phyloP scores from a whole-genome alignment of 2,113 vertebrate genomes.

The Dissostichus mawsoni region DNA sequence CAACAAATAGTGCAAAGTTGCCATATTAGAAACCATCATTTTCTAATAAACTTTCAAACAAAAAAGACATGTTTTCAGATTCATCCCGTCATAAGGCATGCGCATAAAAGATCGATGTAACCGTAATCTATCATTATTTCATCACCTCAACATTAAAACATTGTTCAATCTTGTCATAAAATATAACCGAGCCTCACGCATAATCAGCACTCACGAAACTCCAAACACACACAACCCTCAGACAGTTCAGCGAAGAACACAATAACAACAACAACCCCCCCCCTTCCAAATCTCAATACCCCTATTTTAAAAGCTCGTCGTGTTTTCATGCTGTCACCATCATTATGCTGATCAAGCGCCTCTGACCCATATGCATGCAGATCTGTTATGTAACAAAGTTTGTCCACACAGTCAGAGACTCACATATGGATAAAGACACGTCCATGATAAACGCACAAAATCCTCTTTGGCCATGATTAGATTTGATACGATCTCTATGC shows the following conservation, averaged over 20 bases:
- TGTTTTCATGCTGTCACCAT: conserved; percentile 51
- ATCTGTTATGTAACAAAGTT: conserved; percentile 61
- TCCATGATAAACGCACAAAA: conserved; percentile 52
- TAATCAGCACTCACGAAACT: too few species aligned
- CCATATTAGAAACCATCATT: too few species aligned
- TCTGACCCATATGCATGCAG: conserved; percentile 57
- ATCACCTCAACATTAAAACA: neutral
- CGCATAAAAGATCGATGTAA: neutral
- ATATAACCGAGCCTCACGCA: neutral
- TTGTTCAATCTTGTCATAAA: neutral
- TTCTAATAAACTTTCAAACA: too few species aligned
- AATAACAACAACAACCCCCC: neutral
- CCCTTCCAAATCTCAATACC: conserved; percentile 1
- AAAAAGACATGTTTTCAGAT: too few species aligned
- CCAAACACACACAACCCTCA: conserved; percentile 7
- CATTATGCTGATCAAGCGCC: conserved; percentile 57
- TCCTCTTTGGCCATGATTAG: conserved; percentile 40
- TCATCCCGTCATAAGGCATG: neutral
- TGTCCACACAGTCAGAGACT: conserved; percentile 24
- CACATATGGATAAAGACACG: conserved; percentile 44
- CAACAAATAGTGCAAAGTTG: too few species aligned
- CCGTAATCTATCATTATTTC: neutral
- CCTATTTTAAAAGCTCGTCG: conserved; percentile 45
- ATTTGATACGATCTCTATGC: conserved; percentile 48
- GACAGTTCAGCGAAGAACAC: conserved; percentile 14